These are phyloP conservation scores for Puma concolor DNA, from an alignment of 2,113 vertebrate species.

Conservation along the genomic window DNA sequence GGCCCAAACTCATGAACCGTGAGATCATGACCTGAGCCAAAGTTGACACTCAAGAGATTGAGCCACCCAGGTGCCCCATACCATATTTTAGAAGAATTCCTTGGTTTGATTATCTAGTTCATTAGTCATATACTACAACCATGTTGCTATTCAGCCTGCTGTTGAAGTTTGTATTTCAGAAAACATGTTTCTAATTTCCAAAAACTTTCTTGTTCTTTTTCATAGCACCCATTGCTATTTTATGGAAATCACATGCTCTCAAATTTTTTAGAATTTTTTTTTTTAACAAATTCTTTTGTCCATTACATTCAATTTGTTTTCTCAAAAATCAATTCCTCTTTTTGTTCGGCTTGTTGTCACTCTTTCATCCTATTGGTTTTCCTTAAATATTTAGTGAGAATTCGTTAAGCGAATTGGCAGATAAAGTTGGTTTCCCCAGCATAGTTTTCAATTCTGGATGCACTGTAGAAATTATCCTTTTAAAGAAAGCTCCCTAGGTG, in stretches of 20 bases:
- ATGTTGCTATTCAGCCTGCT: background rate
- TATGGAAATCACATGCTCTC: background rate
- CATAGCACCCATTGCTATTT: background rate
- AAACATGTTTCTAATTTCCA: constrained; percentile 15
- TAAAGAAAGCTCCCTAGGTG: background rate
- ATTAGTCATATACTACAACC: background rate
- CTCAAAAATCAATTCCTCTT: background rate
- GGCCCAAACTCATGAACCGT: too few relatives aligned
- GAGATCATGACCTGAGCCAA: too few relatives aligned
- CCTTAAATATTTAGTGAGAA: background rate
- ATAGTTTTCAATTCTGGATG: background rate
- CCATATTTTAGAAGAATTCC: background rate
- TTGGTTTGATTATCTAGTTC: background rate
- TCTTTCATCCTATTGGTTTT: background rate
- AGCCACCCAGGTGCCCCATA: background rate
- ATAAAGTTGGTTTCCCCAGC: background rate
- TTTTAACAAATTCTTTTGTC: background rate
- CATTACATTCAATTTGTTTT: background rate
- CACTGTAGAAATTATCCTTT: background rate
- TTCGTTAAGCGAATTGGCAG: background rate
- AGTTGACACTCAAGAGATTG: too few relatives aligned
- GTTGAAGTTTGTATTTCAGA: constrained; percentile 25
- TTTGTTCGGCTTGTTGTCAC: background rate
- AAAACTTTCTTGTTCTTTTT: constrained; percentile 12
- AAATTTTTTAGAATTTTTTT: background rate